Evolutionary conservation across 2,888 invertebrate genomes (phyloP).

Genomic region (Bruchidius siliquastri): DNA sequence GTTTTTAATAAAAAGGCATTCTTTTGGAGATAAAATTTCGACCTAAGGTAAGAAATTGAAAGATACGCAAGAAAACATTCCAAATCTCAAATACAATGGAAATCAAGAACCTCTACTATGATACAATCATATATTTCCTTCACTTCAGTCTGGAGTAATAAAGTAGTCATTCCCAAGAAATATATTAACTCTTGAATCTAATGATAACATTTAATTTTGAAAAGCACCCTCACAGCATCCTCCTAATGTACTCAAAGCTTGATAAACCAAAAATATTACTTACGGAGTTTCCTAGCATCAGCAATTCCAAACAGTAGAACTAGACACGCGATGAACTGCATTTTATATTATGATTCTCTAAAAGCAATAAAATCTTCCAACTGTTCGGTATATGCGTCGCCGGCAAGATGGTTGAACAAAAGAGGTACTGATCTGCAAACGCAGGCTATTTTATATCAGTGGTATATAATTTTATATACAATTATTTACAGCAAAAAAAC

Average conservation of each 20-base stretch:
- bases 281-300: constrained; percentile 6
- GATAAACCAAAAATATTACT: not conserved
- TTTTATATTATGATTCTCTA: not conserved
- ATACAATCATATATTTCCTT: no score
- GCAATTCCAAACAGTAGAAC: not conserved
- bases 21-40: no score
- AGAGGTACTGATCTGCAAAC: not conserved
- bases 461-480: not conserved
- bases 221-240: no score
- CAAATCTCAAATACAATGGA: no score
- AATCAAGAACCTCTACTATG: no score
- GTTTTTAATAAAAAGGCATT: no score
- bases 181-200: no score
- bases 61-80: no score
- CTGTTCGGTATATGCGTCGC: not conserved
- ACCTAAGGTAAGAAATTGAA: no score
- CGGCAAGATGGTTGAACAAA: not conserved
- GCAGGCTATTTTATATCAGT: not conserved
- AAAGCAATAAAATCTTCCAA: not conserved
- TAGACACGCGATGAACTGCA: not conserved
- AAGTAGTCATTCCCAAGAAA: no score
- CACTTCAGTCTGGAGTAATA: no score
- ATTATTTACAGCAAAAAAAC: not conserved
- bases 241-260: not conserved
- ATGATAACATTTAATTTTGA: no score